Evolutionary conservation across 1,140 invertebrate species (phyloP).

Genomic region (Cherax destructor): DNA sequence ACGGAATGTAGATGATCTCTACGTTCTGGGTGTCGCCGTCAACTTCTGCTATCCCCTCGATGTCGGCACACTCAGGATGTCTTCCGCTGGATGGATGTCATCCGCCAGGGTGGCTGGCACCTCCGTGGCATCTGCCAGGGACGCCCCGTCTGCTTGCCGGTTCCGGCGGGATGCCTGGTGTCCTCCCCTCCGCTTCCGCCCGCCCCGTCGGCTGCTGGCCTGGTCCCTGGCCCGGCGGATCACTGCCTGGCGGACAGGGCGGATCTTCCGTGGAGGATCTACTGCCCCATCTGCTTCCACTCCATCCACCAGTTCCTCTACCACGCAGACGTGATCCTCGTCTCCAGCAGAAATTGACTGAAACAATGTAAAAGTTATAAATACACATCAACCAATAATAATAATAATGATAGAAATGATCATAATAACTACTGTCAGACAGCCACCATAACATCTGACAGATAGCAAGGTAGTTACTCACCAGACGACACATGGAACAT

Average conservation of each 20-base stretch:
- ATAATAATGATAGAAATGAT: neutral
- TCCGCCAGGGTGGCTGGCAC: neutral
- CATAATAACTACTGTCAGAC: neutral
- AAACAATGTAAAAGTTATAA: neutral
- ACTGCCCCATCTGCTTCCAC: neutral
- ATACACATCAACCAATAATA: too few relatives aligned
- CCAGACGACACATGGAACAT: slow-evolving; percentile 24
- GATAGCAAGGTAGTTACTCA: neutral
- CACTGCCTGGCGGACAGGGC: slow-evolving; percentile 39
- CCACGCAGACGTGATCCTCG: slow-evolving; percentile 25
- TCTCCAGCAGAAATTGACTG: slow-evolving; percentile 32
- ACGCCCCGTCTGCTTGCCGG: neutral
- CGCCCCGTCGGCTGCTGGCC: slow-evolving; percentile 14
- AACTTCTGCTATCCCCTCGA: slow-evolving; percentile 4
- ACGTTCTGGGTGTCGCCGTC: slow-evolving; percentile 56
- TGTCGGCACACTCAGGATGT: slow-evolving; percentile 27
- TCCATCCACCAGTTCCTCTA: neutral
- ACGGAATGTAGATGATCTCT: slow-evolving; percentile 58
- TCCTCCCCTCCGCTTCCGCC: slow-evolving; percentile 38
- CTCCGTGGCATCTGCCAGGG: too few relatives aligned
- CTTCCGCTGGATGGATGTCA: neutral
- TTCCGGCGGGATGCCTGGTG: neutral
- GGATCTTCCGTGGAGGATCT: neutral
- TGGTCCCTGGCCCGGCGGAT: slow-evolving; percentile 14
- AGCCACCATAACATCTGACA: too few relatives aligned